Conservation (phyloP, 2,888 invertebrate genomes). For the Epinotia brunnichana region DNA sequence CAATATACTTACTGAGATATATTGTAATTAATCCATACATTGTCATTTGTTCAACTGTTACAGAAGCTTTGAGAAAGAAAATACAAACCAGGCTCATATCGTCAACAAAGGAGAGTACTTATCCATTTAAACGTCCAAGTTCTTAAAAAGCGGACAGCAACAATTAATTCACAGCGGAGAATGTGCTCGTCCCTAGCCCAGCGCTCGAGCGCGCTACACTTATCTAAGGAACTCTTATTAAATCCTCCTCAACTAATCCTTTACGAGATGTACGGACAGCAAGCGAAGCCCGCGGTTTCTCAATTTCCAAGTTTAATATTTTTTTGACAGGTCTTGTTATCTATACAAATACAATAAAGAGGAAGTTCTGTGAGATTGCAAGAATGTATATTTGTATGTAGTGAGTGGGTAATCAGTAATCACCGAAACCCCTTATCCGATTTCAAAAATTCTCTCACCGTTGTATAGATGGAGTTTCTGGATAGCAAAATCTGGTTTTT, state of each 20-base stretch:
- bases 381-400: no score
- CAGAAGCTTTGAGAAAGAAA: not conserved
- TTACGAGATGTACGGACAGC: constrained; percentile 64
- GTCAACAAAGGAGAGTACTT: not conserved
- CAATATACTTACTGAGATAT: not conserved
- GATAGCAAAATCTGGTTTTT: no score
- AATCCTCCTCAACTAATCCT: constrained; percentile 82
- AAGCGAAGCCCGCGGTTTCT: constrained; percentile 47
- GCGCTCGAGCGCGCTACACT: constrained; percentile 64
- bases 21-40: not conserved
- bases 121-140: constrained; percentile 4
- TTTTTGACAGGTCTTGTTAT: no score
- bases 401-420: no score
- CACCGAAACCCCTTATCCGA: no score
- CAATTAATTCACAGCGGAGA: constrained; percentile 5
- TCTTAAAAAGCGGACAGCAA: constrained; percentile 53
- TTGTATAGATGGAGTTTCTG: no score
- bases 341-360: no score
- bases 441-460: no score
- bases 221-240: constrained; percentile 81
- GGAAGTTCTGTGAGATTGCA: no score
- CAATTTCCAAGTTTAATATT: not conserved
- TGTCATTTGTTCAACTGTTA: not conserved
- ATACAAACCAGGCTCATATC: not conserved
- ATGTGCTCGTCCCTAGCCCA: constrained; percentile 6